Conservation (phyloP, 2,797 vertebrate species). For the Lutjanus argentimaculatus region DNA sequence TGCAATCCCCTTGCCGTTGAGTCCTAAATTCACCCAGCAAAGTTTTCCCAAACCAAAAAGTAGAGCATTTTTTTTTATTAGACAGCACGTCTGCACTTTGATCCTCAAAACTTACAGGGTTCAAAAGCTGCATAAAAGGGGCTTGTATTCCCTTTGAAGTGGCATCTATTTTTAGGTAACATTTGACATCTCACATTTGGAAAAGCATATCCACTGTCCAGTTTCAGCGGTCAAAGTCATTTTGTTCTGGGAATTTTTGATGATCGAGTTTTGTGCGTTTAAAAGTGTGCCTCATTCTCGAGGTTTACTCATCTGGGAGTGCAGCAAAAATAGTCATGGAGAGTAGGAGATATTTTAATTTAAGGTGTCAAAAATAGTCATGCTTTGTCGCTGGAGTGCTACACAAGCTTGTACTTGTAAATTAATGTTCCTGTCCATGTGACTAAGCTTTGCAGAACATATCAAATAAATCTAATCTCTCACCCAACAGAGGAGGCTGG, state of each 20-base stretch:
- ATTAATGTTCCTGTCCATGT: conserved; percentile 1
- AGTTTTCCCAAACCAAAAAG: conserved; percentile 67
- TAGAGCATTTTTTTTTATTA: conserved; percentile 46
- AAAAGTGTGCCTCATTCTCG: neutral
- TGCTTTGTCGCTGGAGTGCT: conserved; percentile 7
- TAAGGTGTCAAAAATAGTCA: neutral
- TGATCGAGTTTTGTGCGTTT: neutral
- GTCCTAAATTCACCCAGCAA: conserved; percentile 68
- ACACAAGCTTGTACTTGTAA: conserved; percentile 28
- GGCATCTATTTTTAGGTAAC: conserved; percentile 57
- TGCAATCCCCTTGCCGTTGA: conserved; percentile 72
- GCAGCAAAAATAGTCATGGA: neutral
- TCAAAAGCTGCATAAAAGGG: conserved; percentile 64
- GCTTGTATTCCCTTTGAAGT: conserved; percentile 64
- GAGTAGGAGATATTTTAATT: conserved; percentile 17
- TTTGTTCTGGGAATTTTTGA: conserved; percentile 1
- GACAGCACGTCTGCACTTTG: conserved; percentile 62
- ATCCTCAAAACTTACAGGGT: conserved; percentile 63
- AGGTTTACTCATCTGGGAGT: neutral
- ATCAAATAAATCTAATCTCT: conserved; percentile 21
- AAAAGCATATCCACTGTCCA: conserved; percentile 3
- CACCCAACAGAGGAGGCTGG: conserved; percentile 1
- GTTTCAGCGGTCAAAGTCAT: neutral
- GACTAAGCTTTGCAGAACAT: conserved; percentile 16
- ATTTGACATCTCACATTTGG: conserved; percentile 53